These are phyloP conservation scores for Erpobdella octoculata DNA, from an alignment of 2,888 invertebrate species.

Conservation along the genomic window DNA sequence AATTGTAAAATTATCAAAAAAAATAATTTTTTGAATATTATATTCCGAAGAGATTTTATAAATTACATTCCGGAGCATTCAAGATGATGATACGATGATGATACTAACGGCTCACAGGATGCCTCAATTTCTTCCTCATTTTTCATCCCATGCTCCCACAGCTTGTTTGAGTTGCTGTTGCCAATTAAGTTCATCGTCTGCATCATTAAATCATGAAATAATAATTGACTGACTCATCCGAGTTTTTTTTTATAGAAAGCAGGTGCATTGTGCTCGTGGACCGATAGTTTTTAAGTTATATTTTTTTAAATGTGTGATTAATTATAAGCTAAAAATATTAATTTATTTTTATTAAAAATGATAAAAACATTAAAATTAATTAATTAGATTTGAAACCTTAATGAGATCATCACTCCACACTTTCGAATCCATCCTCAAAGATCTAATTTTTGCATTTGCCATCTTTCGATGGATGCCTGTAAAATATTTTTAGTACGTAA, in stretches of 20 bases:
- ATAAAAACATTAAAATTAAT: slow-evolving; percentile 6
- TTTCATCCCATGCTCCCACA: slow-evolving; percentile 41
- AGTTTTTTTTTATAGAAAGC: too few relatives aligned
- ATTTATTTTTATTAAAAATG: neutral
- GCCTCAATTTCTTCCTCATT: slow-evolving; percentile 38
- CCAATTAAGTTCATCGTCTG: slow-evolving; percentile 48
- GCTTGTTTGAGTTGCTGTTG: slow-evolving; percentile 47
- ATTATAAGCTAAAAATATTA: neutral
- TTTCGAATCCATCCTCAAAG: slow-evolving; percentile 57
- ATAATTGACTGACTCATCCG: too few relatives aligned
- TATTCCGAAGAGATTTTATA: too few relatives aligned
- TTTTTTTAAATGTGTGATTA: neutral
- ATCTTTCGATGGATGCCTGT: slow-evolving; percentile 76
- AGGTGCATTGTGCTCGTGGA: neutral
- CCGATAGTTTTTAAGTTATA: neutral
- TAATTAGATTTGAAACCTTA: slow-evolving; percentile 39
- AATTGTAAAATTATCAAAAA: neutral
- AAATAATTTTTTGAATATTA: neutral
- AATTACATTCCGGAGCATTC: too few relatives aligned
- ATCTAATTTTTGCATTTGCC: slow-evolving; percentile 84
- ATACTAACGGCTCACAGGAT: slow-evolving; percentile 36
- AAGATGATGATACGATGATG: too few relatives aligned
- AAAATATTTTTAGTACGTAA: neutral
- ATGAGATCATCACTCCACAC: slow-evolving; percentile 49
- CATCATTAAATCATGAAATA: neutral